These are phyloP conservation scores for Phalacrocorax pelagicus DNA, from an alignment of 2,113 vertebrate species.

Conservation along the genomic window DNA sequence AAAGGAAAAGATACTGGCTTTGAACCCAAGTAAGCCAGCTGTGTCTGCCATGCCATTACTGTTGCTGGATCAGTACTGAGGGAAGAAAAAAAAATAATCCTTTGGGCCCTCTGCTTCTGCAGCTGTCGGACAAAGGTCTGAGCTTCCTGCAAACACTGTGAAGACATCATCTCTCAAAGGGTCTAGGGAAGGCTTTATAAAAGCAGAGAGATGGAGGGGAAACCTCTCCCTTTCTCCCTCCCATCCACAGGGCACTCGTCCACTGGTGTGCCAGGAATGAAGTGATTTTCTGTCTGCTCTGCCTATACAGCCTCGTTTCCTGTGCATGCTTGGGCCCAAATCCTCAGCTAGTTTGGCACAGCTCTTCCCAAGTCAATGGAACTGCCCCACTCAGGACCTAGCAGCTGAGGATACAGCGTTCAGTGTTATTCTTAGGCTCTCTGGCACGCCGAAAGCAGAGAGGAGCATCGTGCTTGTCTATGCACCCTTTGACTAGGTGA, in stretches of 20 bases:
- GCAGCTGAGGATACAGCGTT: neutral
- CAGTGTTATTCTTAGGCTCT: neutral
- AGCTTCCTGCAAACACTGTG: constrained; percentile 30
- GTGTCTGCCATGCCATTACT: constrained; percentile 16
- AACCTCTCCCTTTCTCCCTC: neutral
- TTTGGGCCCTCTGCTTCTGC: constrained; percentile 26
- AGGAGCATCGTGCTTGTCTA: accelerated
- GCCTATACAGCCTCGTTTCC: neutral
- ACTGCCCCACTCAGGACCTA: neutral
- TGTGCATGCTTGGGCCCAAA: neutral
- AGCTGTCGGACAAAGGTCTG: constrained; percentile 41
- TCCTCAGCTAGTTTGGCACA: neutral
- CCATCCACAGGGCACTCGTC: neutral
- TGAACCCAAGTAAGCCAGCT: constrained; percentile 39
- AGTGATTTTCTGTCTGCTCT: constrained; percentile 7
- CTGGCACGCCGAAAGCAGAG: neutral
- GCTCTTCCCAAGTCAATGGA: neutral
- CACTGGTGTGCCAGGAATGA: neutral
- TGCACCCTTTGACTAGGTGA: neutral
- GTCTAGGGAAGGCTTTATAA: neutral
- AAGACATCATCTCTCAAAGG: neutral
- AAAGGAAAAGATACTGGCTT: constrained; percentile 17
- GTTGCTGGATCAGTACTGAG: neutral
- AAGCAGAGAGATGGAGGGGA: neutral
- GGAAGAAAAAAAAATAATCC: neutral